phyloP scores from a whole-genome alignment of 2,888 invertebrate genomes.

The Chalcosyrphus nemorum region DNA sequence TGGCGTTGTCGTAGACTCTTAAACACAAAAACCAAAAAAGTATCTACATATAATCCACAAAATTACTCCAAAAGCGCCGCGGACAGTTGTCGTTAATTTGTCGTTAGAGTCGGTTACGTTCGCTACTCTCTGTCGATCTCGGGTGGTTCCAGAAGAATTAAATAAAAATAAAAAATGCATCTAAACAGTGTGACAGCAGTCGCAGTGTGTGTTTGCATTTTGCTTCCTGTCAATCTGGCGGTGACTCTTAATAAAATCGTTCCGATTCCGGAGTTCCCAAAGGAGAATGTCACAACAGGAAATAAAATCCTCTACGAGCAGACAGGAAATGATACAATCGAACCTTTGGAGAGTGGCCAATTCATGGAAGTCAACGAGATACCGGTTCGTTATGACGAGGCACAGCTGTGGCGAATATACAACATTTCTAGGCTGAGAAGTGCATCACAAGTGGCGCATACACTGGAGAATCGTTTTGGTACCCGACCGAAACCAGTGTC shows the following conservation, averaged over 20 bases:
- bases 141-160: not conserved
- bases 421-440: slow-evolving; percentile 77
- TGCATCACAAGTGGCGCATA: slow-evolving; percentile 74
- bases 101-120: slow-evolving; percentile 32
- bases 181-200: slow-evolving; percentile 1
- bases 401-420: slow-evolving; percentile 80
- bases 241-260: slow-evolving; percentile 24
- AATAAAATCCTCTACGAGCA: slow-evolving; percentile 74
- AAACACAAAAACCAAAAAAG: slow-evolving; percentile 29
- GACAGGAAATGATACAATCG: slow-evolving; percentile 25
- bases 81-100: slow-evolving; percentile 21
- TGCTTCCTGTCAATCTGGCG: not conserved
- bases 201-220: slow-evolving; percentile 15
- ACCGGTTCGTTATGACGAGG: slow-evolving; percentile 78
- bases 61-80: slow-evolving; percentile 37
- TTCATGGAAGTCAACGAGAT: slow-evolving; percentile 76
- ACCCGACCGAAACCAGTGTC: slow-evolving; percentile 10
- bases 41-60: no score
- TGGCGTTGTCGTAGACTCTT: slow-evolving; percentile 57
- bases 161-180: slow-evolving; percentile 18
- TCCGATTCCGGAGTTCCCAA: slow-evolving; percentile 16
- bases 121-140: not conserved
- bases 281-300: slow-evolving; percentile 70
- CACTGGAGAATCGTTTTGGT: slow-evolving; percentile 78
- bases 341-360: slow-evolving; percentile 31